phyloP scores from a whole-genome alignment of 2,113 vertebrate species.

The Rana temporaria region DNA sequence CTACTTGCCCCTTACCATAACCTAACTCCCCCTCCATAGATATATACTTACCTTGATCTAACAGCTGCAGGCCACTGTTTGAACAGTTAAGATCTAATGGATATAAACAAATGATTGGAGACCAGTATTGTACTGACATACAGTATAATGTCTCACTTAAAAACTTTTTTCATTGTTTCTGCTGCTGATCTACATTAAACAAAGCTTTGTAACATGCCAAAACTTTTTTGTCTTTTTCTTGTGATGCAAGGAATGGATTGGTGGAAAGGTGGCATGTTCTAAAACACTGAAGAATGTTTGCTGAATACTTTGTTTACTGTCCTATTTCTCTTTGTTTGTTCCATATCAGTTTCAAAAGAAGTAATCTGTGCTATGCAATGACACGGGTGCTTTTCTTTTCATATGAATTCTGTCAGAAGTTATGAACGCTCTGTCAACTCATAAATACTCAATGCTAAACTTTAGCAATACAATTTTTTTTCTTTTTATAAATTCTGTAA shows the following conservation, averaged over 20 bases:
- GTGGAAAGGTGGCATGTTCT: not conserved
- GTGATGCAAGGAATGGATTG: not conserved
- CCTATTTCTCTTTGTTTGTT: conserved; percentile 22
- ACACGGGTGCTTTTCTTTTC: conserved; percentile 24
- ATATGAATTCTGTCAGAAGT: conserved; percentile 40
- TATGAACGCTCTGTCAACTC: conserved; percentile 15
- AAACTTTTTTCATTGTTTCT: too few species aligned
- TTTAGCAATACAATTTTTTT: not conserved
- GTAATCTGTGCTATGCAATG: conserved; percentile 23
- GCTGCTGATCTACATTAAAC: not conserved
- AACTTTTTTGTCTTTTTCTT: not conserved
- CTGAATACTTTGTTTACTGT: conserved; percentile 29
- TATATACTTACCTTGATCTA: too few species aligned
- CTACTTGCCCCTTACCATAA: too few species aligned
- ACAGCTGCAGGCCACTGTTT: too few species aligned
- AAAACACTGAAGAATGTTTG: not conserved
- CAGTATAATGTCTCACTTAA: too few species aligned
- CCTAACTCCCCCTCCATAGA: too few species aligned
- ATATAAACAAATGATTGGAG: too few species aligned
- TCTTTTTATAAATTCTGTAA: conserved; percentile 6
- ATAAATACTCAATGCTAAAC: conserved; percentile 15
- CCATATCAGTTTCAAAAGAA: conserved; percentile 31
- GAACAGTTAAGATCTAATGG: too few species aligned
- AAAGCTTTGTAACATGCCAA: not conserved
- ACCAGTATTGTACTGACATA: too few species aligned